Evolutionary conservation across 2,113 vertebrate genomes (phyloP), one percentile per base, ranked within the genome.

Genomic region (Alligator mississippiensis): DNA sequence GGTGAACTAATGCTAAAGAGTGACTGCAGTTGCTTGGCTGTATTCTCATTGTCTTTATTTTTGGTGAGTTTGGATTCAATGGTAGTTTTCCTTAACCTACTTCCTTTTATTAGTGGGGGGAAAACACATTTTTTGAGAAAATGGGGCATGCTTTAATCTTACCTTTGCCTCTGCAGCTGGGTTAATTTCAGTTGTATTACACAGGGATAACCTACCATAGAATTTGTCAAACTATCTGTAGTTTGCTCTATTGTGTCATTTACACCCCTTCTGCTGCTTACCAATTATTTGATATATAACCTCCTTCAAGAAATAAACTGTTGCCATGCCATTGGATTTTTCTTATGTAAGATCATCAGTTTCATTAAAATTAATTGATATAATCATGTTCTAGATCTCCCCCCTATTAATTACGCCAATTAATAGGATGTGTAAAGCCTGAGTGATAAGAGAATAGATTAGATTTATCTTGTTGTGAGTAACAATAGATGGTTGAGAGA

Each of bases 161-260:
- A 47, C 72, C 80, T 30, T 80, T 88, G 68, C 34, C 77, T 34
- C 63, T 60, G 80, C 60, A 85, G 62, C 77, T 79, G 83, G 61
- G 77, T 90, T 90, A 85, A 85, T 18, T 85, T 90, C 68, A 47
- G 5, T 75, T 15, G 7, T 92, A 47, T 75, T 92, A 34, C 63
- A 4, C 15, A 64, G 14, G 15, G 58, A 77, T 86, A 88, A 90
- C 22, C 2, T 4, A n/a, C 77, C 54, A 47, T 55, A 55, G 78
- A 87, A 87, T 88, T 96, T 92, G 82, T 4, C 0, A 4, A 68
- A 34, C 18, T 74, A 27, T 61, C 90, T 88, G 16, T 72, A 68
- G 38, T 83, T 94, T 93, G 72, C 62, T 90, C 24, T 1, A 79
- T 77, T 86, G 80, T 93, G 27, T 68, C 84, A 89, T 88, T 87